Conservation (phyloP, 2,888 invertebrate genomes). For the Cephus nigrinus region DNA sequence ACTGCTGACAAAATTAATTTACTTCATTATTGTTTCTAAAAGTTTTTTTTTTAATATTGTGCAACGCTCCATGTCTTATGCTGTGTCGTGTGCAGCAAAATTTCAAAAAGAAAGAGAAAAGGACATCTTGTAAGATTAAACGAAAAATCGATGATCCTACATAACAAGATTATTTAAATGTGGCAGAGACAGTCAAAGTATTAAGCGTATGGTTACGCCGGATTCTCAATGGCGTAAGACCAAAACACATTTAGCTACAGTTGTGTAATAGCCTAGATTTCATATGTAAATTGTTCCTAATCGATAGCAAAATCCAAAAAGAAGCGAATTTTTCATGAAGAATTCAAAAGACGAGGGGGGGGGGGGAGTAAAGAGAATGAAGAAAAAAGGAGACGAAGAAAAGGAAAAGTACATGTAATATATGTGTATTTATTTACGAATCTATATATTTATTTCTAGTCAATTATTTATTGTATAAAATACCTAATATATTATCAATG, state of each 20-base stretch:
- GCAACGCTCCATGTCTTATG: neutral
- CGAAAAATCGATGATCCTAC: neutral
- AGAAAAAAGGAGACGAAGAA: conserved; percentile 7
- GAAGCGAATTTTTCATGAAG: conserved; percentile 1
- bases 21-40: neutral
- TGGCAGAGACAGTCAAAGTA: neutral
- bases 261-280: conserved; percentile 26
- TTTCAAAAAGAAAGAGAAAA: neutral
- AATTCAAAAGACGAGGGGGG: conserved; percentile 20
- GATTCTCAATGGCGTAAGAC: conserved; percentile 8
- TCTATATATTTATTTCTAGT: conserved; percentile 42
- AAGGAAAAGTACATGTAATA: conserved; percentile 25
- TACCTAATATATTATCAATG: conserved; percentile 30
- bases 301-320: neutral
- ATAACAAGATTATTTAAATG: neutral
- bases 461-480: conserved; percentile 44
- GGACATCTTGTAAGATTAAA: neutral
- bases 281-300: conserved; percentile 26
- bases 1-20: neutral
- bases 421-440: conserved; percentile 42
- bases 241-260: conserved; percentile 28
- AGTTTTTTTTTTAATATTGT: neutral
- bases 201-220: neutral
- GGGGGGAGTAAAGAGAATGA: conserved; percentile 16
- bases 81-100: neutral